Percentiles rank a stretch among this genome's conserved stretches.
Conservation (phyloP, 1,140 invertebrate genomes). For the Dryas iulia region DNA sequence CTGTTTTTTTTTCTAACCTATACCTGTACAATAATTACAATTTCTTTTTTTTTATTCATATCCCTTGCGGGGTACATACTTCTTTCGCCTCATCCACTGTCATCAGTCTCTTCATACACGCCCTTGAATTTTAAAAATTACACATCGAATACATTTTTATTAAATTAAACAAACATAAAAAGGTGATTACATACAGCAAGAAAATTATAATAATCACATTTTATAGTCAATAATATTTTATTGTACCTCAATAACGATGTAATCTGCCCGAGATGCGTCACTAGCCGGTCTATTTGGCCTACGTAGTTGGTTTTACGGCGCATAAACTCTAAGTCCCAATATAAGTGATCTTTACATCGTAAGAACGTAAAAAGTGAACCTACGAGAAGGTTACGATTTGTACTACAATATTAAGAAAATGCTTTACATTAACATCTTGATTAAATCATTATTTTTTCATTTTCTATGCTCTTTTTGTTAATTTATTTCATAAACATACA, state of each 20-base stretch:
- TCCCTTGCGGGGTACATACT: too few species aligned
- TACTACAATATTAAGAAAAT: not conserved
- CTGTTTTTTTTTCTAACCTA: too few species aligned
- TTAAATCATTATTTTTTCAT: too few species aligned
- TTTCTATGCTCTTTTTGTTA: too few species aligned
- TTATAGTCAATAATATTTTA: conserved; percentile 13
- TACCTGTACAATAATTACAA: too few species aligned
- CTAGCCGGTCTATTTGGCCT: conserved; percentile 16
- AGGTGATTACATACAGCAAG: not conserved
- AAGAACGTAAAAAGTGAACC: conserved; percentile 2
- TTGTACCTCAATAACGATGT: conserved; percentile 6
- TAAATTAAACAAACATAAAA: not conserved
- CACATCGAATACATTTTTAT: not conserved
- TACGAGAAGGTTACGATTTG: not conserved
- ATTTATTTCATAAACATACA: too few species aligned
- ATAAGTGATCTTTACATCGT: conserved; percentile 16
- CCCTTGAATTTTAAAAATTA: not conserved
- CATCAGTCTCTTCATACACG: too few species aligned
- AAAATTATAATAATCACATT: conserved; percentile 16
- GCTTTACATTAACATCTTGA: not conserved
- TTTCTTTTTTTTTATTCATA: too few species aligned
- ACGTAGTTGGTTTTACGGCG: conserved; percentile 10
- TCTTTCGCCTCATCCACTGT: too few species aligned
- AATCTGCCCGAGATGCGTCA: conserved; percentile 20
- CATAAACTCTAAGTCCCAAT: conserved; percentile 22